Conservation (phyloP, 2,113 vertebrate genomes). For the Numida meleagris region DNA sequence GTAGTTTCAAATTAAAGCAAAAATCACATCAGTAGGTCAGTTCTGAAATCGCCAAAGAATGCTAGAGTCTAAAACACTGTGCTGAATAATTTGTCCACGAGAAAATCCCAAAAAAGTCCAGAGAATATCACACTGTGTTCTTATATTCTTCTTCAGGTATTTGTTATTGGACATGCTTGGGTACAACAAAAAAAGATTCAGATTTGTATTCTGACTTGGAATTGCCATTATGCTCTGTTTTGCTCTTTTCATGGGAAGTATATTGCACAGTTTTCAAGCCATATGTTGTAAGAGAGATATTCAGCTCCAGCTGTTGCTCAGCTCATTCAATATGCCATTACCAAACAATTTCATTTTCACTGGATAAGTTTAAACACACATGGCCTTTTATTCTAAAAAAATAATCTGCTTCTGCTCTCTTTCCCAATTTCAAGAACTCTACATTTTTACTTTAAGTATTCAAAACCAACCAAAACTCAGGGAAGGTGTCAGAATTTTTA, state of each 20-base stretch:
- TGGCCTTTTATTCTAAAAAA: not conserved
- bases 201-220: not conserved
- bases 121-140: not conserved
- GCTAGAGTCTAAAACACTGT: not conserved
- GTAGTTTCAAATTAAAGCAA: not conserved
- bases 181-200: not conserved
- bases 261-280: not conserved
- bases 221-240: not conserved
- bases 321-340: not conserved
- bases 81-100: not conserved
- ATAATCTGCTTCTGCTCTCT: not conserved
- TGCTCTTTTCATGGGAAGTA: not conserved
- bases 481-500: not conserved
- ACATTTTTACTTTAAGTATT: not conserved
- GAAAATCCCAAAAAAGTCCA: not conserved
- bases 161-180: not conserved
- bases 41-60: not conserved
- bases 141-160: not conserved
- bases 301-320: slow-evolving; percentile 22
- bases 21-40: not conserved
- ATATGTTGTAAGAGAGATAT: not conserved
- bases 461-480: not conserved
- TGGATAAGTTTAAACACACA: not conserved
- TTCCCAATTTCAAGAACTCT: not conserved
- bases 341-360: not conserved